A percentile compares a stretch with the other conserved stretches of the same genome.
Conservation (phyloP, 2,113 vertebrate genomes). For the Trematomus loennbergii region DNA sequence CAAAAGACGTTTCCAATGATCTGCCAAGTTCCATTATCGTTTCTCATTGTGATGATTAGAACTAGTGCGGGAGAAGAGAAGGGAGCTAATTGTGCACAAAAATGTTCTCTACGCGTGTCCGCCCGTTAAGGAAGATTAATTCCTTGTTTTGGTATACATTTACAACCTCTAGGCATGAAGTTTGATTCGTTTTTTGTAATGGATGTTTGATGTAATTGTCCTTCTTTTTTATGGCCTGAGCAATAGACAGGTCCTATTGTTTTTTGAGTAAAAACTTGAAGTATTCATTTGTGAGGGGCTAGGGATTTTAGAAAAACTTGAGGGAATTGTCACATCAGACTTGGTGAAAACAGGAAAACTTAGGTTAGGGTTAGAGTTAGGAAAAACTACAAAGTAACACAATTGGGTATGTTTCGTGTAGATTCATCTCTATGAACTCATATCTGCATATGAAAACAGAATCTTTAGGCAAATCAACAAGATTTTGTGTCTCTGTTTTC, state of each 20-base stretch:
- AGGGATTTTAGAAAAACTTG: neutral
- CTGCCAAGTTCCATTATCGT: conserved; percentile 57
- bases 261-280: too few relatives aligned
- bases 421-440: too few relatives aligned
- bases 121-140: neutral
- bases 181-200: conserved; percentile 1
- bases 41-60: conserved; percentile 54
- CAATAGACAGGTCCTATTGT: neutral
- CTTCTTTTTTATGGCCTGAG: neutral
- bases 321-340: neutral
- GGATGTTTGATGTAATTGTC: neutral
- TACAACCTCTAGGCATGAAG: neutral
- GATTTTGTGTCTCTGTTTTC: too few relatives aligned
- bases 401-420: too few relatives aligned
- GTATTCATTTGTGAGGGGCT: neutral
- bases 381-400: too few relatives aligned
- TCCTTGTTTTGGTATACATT: conserved; percentile 5
- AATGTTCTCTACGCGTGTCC: conserved; percentile 18
- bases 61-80: conserved; percentile 33
- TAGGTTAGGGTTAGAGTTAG: too few relatives aligned
- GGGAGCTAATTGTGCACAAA: conserved; percentile 47
- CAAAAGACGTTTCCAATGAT: conserved; percentile 54
- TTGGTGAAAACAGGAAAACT: too few relatives aligned
- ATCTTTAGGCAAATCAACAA: too few relatives aligned
- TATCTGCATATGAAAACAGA: too few relatives aligned